Evolutionary conservation across 2,888 invertebrate genomes (phyloP).

Genomic region (Dryobotodes eremita): DNA sequence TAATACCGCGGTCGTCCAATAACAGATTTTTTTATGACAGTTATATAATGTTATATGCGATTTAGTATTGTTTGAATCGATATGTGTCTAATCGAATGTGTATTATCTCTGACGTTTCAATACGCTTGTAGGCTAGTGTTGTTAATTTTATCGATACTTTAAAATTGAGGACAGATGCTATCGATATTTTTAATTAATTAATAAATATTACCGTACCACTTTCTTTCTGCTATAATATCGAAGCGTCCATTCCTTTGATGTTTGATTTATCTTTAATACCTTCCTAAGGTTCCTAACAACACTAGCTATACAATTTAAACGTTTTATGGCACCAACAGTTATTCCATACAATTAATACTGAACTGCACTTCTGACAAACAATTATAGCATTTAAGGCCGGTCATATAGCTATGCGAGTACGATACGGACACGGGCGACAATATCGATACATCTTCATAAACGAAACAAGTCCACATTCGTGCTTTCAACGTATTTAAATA

Average conservation of each 20-base stretch:
- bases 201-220: constrained; percentile 48
- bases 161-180: neutral
- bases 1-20: constrained; percentile 1
- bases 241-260: neutral
- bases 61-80: constrained; percentile 29
- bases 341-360: constrained; percentile 60
- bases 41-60: neutral
- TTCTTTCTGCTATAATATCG: constrained; percentile 47
- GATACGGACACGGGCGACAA: constrained; percentile 23
- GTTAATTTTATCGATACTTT: constrained; percentile 9
- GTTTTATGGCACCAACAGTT: constrained; percentile 62
- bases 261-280: neutral
- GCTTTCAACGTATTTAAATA: neutral
- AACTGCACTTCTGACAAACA: constrained; percentile 40
- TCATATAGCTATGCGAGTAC: constrained; percentile 19
- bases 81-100: constrained; percentile 21
- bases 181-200: constrained; percentile 45
- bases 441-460: constrained; percentile 20
- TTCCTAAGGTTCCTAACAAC: constrained; percentile 21
- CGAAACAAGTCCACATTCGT: constrained; percentile 4
- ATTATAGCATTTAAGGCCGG: constrained; percentile 12
- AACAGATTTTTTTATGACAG: neutral
- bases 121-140: constrained; percentile 36
- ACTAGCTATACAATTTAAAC: constrained; percentile 23
- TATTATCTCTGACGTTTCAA: constrained; percentile 23